phyloP scores from a whole-genome alignment of 2,888 invertebrate genomes.

The Orgyia antiqua region DNA sequence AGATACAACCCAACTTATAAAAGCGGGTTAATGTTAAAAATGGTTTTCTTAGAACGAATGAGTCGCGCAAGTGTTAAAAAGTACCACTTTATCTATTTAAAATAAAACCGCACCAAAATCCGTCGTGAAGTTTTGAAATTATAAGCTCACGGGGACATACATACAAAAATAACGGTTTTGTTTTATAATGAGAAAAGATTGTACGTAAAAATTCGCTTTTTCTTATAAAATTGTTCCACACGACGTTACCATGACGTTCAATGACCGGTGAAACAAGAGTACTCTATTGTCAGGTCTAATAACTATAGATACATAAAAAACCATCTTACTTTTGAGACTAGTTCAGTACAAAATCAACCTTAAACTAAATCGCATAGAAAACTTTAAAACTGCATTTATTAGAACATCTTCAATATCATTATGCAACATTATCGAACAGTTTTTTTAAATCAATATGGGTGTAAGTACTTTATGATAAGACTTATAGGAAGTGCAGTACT shows the following conservation, averaged over 20 bases:
- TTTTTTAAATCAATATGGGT: conserved; percentile 3
- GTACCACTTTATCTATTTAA: too few relatives aligned
- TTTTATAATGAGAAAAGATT: too few relatives aligned
- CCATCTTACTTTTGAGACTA: conserved; percentile 25
- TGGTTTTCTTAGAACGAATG: conserved; percentile 24
- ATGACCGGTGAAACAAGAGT: conserved; percentile 71
- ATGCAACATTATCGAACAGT: conserved; percentile 21
- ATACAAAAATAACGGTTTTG: too few relatives aligned
- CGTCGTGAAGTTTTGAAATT: too few relatives aligned
- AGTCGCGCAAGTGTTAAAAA: too few relatives aligned
- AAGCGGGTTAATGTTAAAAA: too few relatives aligned
- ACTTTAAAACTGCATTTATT: conserved; percentile 6
- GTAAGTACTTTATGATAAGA: conserved; percentile 5
- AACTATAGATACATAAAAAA: conserved; percentile 54
- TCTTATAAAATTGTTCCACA: too few relatives aligned
- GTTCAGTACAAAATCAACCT: conserved; percentile 20
- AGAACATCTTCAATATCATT: conserved; percentile 28
- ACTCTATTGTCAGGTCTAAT: conserved; percentile 64
- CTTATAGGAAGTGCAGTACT: conserved; percentile 6
- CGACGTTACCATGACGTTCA: conserved; percentile 38
- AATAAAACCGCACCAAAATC: too few relatives aligned
- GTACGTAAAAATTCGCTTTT: too few relatives aligned
- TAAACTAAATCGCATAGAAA: conserved; percentile 12
- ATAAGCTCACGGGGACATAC: too few relatives aligned
- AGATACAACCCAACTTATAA: too few relatives aligned